Conservation (phyloP, 2,797 vertebrate species). For the Trachurus trachurus region DNA sequence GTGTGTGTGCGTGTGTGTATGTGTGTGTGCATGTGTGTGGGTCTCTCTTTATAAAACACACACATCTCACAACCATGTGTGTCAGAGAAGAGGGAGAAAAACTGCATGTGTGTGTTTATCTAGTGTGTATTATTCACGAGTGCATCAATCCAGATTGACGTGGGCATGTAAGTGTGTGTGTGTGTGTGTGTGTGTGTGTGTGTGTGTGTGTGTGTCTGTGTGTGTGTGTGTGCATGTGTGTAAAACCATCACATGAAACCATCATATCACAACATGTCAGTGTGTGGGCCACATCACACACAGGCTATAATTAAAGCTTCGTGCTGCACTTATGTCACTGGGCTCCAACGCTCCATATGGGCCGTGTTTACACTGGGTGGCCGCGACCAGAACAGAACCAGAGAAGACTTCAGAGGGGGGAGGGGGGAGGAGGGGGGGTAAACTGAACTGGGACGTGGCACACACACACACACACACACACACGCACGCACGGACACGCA, state of each 20-base stretch:
- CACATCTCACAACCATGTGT: slow-evolving; percentile 55
- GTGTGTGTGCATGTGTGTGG: slow-evolving; percentile 8
- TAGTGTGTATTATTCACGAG: slow-evolving; percentile 22
- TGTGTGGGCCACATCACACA: slow-evolving; percentile 80
- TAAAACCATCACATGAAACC: slow-evolving; percentile 59
- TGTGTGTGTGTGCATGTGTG: background rate
- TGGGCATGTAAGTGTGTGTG: slow-evolving; percentile 18
- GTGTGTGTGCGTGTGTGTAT: slow-evolving; percentile 48
- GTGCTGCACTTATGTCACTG: slow-evolving; percentile 79
- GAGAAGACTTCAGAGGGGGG: slow-evolving; percentile 53
- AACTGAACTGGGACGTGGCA: slow-evolving; percentile 67
- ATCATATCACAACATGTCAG: slow-evolving; percentile 81
- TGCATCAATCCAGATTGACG: slow-evolving; percentile 49
- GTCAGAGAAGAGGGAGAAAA: slow-evolving; percentile 34
- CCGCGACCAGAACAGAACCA: slow-evolving; percentile 56
- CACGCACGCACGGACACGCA: background rate
- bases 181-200: no score
- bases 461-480: background rate
- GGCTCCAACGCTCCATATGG: slow-evolving; percentile 78
- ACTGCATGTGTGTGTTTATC: slow-evolving; percentile 12
- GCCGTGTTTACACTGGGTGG: slow-evolving; percentile 79
- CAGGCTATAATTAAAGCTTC: slow-evolving; percentile 78
- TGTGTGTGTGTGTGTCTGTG: no score
- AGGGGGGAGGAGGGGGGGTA: slow-evolving; percentile 18
- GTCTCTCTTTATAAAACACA: slow-evolving; percentile 12